A percentile compares a stretch with the other conserved stretches of the same genome.
Conservation (phyloP, 2,888 invertebrate genomes). For the Chromoteleia sp. region DNA sequence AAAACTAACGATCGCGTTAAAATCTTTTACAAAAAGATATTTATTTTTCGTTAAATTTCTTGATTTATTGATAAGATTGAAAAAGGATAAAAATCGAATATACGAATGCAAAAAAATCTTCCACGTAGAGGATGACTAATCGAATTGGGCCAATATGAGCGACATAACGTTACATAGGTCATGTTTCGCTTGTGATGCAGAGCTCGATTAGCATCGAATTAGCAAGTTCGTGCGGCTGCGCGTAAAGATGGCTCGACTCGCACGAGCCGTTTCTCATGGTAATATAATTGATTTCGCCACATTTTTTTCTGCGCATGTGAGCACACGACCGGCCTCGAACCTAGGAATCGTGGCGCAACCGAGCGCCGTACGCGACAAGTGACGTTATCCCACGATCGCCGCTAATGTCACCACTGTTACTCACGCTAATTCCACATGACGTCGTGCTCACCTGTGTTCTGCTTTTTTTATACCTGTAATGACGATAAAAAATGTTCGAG, state of each 20-base stretch:
- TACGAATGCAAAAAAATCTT: background rate
- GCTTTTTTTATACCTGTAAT: conserved; percentile 23
- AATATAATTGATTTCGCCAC: conserved; percentile 68
- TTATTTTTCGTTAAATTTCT: no score
- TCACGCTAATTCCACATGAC: conserved; percentile 61
- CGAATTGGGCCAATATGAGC: conserved; percentile 15
- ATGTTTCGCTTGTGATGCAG: conserved; percentile 36
- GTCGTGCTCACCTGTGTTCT: conserved; percentile 44
- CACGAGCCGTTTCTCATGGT: conserved; percentile 57
- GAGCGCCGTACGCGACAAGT: conserved; percentile 71
- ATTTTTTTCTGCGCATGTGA: conserved; percentile 68
- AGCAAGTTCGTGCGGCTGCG: conserved; percentile 41
- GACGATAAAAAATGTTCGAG: no score
- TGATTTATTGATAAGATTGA: background rate
- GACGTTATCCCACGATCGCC: conserved; percentile 73
- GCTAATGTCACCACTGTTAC: conserved; percentile 65
- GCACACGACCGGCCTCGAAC: conserved; percentile 80
- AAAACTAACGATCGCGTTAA: no score
- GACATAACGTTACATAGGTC: conserved; percentile 32
- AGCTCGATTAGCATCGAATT: conserved; percentile 51
- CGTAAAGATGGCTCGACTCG: conserved; percentile 47
- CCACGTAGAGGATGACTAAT: conserved; percentile 19
- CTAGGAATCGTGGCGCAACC: conserved; percentile 77
- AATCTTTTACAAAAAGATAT: no score
- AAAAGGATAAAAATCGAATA: background rate